Evolutionary conservation across 2,797 vertebrate genomes (phyloP).

Genomic region (Gallinago nigripennis): DNA sequence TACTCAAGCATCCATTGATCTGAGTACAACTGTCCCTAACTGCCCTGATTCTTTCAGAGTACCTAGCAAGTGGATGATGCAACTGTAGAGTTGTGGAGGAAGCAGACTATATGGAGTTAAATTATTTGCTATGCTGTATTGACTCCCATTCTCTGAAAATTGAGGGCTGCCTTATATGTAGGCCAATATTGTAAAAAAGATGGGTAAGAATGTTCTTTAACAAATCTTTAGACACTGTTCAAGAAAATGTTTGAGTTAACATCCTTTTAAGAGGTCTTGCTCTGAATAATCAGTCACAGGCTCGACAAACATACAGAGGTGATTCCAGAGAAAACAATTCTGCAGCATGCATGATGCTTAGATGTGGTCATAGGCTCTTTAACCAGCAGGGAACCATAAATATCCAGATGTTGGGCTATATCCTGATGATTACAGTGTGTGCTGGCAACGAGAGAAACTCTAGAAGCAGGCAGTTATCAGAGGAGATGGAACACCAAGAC

Average conservation of each 20-base stretch:
- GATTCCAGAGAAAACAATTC: constrained; percentile 2
- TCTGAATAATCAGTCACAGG: neutral
- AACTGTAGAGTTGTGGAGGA: neutral
- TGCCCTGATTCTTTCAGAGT: neutral
- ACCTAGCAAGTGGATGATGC: neutral
- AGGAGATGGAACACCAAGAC: neutral
- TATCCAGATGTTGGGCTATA: constrained; percentile 38
- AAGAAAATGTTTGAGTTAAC: neutral
- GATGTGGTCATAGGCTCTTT: constrained; percentile 24
- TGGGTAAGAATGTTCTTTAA: neutral
- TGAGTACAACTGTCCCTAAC: neutral
- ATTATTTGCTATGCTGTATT: neutral
- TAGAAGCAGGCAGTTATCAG: neutral
- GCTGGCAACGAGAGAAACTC: constrained; percentile 21
- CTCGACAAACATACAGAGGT: neutral
- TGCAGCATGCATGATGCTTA: neutral
- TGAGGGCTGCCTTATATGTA: neutral
- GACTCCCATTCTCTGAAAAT: neutral
- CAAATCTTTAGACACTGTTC: neutral
- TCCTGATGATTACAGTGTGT: constrained; percentile 40
- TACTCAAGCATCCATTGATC: neutral
- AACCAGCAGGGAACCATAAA: constrained; percentile 50
- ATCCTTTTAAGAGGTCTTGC: neutral
- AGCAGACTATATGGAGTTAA: neutral
- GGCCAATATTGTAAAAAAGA: neutral